Evolutionary conservation across 2,113 vertebrate species (phyloP).

Genomic region (Meleagris gallopavo): DNA sequence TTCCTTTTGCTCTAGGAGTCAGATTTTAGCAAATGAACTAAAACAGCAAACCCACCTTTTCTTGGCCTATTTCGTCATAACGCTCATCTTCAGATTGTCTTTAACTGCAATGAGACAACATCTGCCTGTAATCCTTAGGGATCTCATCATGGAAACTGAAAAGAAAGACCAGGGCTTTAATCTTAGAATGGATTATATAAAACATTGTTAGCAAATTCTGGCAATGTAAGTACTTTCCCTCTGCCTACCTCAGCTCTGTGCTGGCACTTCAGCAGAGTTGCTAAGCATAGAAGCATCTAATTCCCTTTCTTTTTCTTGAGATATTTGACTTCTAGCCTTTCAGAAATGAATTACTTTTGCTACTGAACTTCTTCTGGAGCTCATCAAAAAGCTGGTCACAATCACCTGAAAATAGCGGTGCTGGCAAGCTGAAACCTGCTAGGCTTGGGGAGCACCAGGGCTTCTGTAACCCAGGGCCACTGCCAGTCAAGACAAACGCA

Average conservation of each 20-base stretch:
- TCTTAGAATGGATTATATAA: neutral
- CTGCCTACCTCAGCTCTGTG: neutral
- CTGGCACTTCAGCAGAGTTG: neutral
- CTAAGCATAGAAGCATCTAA: neutral
- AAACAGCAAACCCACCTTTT: slow-evolving; percentile 78
- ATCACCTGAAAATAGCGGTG: neutral
- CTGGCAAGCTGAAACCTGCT: neutral
- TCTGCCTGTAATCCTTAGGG: slow-evolving; percentile 93
- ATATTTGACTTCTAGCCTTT: neutral
- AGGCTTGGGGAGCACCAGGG: neutral
- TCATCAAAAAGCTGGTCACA: neutral
- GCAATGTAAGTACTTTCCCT: neutral
- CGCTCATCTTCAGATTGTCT: slow-evolving; percentile 94
- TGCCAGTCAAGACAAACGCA: neutral
- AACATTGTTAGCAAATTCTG: neutral
- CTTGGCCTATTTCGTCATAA: slow-evolving; percentile 89
- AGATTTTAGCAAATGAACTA: neutral
- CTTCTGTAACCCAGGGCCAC: neutral
- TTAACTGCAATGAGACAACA: slow-evolving; percentile 89
- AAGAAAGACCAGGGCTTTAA: neutral
- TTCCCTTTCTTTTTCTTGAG: neutral
- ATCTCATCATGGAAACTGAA: slow-evolving; percentile 90
- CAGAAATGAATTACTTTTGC: neutral
- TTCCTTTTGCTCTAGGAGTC: neutral
- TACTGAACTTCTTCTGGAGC: neutral